Evolutionary conservation across 2,888 invertebrate species (phyloP).

Genomic region (Drosophila colorata): DNA sequence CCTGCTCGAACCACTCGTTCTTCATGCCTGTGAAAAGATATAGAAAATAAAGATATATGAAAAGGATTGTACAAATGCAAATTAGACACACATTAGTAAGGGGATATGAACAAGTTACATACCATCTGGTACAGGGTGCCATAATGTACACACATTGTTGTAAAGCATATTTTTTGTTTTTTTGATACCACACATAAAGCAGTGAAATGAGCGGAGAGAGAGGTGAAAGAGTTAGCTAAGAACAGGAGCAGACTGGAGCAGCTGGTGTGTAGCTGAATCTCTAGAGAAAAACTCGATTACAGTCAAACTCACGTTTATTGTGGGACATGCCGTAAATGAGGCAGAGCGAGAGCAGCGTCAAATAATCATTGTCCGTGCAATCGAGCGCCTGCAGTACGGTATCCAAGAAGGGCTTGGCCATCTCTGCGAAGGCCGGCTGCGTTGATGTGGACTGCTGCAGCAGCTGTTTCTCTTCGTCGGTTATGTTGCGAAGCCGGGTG

Average conservation of each 20-base stretch:
- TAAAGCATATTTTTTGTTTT: constrained; percentile 20
- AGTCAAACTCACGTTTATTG: constrained; percentile 91
- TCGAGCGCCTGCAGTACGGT: constrained; percentile 94
- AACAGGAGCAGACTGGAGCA: constrained; percentile 16
- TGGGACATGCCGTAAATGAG: constrained; percentile 96
- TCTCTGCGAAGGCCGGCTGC: constrained; percentile 60
- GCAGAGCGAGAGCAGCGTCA: constrained; percentile 95
- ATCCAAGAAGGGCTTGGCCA: constrained; percentile 90
- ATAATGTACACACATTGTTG: constrained; percentile 49
- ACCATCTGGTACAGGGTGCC: constrained; percentile 75
- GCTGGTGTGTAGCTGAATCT: constrained; percentile 19
- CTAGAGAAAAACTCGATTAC: not conserved
- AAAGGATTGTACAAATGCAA: not conserved
- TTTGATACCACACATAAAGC: constrained; percentile 47
- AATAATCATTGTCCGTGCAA: constrained; percentile 97
- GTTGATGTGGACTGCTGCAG: constrained; percentile 75
- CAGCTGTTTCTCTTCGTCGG: constrained; percentile 96
- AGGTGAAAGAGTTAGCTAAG: constrained; percentile 35
- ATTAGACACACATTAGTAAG: constrained; percentile 43
- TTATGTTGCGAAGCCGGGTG: constrained; percentile 88
- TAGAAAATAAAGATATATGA: constrained; percentile 59
- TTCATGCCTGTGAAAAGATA: constrained; percentile 89
- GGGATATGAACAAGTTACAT: constrained; percentile 68
- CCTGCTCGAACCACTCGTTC: constrained; percentile 91
- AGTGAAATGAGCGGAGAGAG: constrained; percentile 52